A percentile compares a stretch with the other conserved stretches of the same genome.
phyloP scores from a whole-genome alignment of 2,113 vertebrate genomes.

The Podocnemis expansa region DNA sequence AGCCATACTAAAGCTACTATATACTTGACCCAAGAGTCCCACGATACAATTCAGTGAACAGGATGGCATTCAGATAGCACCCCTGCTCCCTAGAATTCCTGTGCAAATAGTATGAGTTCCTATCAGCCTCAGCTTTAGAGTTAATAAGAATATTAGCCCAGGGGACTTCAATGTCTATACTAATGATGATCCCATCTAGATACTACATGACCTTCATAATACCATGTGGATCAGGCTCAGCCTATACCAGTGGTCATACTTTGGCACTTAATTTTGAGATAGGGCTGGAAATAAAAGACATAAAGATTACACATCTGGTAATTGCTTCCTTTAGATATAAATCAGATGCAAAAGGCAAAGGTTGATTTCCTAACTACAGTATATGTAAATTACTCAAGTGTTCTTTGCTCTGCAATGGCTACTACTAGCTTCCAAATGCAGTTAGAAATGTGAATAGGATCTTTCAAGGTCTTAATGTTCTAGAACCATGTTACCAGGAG shows the following conservation, averaged over 20 bases:
- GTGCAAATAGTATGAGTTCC: neutral
- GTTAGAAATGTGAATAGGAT: neutral
- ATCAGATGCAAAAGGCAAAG: neutral
- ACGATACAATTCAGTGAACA: neutral
- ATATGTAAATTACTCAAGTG: neutral
- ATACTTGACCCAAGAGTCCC: neutral
- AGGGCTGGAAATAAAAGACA: neutral
- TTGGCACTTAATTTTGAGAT: neutral
- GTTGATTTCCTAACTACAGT: neutral
- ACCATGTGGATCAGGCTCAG: neutral
- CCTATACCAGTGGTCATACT: neutral
- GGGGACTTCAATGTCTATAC: neutral
- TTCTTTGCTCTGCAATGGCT: slow-evolving; percentile 9
- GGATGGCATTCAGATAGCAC: neutral
- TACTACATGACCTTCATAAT: neutral
- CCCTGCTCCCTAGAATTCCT: neutral
- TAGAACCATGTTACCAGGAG: neutral
- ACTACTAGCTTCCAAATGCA: neutral
- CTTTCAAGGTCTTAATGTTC: neutral
- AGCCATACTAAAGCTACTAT: neutral
- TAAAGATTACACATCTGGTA: neutral
- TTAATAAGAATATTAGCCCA: neutral
- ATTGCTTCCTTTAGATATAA: neutral
- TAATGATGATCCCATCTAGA: neutral
- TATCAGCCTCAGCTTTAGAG: neutral